Evolutionary conservation across 1,140 invertebrate species (phyloP).

Genomic region (Oncopodura yosiiana): DNA sequence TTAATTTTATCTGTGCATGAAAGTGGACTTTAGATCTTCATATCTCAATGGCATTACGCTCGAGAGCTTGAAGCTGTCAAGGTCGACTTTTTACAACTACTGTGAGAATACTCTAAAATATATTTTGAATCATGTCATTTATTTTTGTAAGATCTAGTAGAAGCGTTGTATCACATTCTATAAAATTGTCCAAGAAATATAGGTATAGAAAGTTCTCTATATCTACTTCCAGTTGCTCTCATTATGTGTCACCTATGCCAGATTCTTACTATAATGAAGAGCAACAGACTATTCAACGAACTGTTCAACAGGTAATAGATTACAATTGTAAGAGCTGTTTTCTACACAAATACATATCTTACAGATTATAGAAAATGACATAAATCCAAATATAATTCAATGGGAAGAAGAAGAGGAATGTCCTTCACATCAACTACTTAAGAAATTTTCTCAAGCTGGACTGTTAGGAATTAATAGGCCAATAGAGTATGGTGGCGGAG

Average conservation of each 20-base stretch:
- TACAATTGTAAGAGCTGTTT: neutral
- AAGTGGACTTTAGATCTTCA: no score
- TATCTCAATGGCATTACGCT: no score
- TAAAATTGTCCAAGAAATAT: no score
- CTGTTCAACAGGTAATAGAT: slow-evolving; percentile 20
- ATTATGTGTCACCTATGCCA: slow-evolving; percentile 15
- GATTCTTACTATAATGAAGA: slow-evolving; percentile 32
- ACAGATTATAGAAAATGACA: slow-evolving; percentile 48
- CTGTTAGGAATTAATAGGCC: slow-evolving; percentile 45
- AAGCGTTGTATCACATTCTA: no score
- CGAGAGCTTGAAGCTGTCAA: no score
- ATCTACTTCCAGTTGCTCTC: no score
- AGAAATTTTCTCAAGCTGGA: slow-evolving; percentile 48
- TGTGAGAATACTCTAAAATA: no score
- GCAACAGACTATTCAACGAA: slow-evolving; percentile 26
- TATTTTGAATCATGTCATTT: no score
- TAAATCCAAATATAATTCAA: slow-evolving; percentile 52
- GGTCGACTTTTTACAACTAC: no score
- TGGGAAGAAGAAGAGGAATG: slow-evolving; percentile 47
- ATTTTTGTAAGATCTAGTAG: no score
- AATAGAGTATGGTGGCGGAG: slow-evolving; percentile 50
- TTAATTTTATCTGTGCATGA: no score
- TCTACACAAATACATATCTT: slow-evolving; percentile 1
- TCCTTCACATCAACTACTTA: slow-evolving; percentile 49
- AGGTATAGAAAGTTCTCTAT: no score